Conservation (phyloP, 2,888 invertebrate genomes). For the Patella depressa region DNA sequence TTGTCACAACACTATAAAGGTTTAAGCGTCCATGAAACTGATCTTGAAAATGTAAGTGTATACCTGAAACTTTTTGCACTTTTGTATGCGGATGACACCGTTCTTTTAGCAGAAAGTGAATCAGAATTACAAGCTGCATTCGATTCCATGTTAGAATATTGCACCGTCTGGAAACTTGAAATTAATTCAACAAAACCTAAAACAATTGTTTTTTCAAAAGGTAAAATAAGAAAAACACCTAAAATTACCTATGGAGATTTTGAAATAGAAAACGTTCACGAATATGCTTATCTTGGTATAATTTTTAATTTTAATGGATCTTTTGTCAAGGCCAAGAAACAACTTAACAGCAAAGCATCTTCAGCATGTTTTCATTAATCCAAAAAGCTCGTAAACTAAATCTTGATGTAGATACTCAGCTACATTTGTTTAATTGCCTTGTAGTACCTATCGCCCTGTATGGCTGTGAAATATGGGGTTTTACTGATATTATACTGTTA, state of each 20-base stretch:
- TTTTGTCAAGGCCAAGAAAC: slow-evolving; percentile 14
- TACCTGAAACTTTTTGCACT: slow-evolving; percentile 18
- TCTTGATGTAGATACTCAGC: neutral
- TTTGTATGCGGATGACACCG: slow-evolving; percentile 26
- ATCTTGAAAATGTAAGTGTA: neutral
- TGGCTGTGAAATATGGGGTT: neutral
- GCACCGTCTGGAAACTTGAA: slow-evolving; percentile 16
- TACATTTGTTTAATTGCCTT: neutral
- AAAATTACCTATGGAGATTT: slow-evolving; percentile 2
- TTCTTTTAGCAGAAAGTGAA: slow-evolving; percentile 14
- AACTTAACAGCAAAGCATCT: slow-evolving; percentile 6
- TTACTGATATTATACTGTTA: too few species aligned
- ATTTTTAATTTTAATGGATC: slow-evolving; percentile 7
- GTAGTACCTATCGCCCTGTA: neutral
- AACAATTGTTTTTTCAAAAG: slow-evolving; percentile 19
- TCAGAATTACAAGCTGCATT: slow-evolving; percentile 20
- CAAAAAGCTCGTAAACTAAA: neutral
- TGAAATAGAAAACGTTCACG: slow-evolving; percentile 15
- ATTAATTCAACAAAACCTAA: slow-evolving; percentile 19
- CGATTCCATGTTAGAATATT: slow-evolving; percentile 20
- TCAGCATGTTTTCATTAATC: neutral
- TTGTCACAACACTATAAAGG: neutral
- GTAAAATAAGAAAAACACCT: slow-evolving; percentile 1
- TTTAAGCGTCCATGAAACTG: neutral
- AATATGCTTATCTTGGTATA: slow-evolving; percentile 22